Base-by-base conservation (phyloP, 2,888 invertebrate genomes). In the Aphidoletes aphidimyza region DNA sequence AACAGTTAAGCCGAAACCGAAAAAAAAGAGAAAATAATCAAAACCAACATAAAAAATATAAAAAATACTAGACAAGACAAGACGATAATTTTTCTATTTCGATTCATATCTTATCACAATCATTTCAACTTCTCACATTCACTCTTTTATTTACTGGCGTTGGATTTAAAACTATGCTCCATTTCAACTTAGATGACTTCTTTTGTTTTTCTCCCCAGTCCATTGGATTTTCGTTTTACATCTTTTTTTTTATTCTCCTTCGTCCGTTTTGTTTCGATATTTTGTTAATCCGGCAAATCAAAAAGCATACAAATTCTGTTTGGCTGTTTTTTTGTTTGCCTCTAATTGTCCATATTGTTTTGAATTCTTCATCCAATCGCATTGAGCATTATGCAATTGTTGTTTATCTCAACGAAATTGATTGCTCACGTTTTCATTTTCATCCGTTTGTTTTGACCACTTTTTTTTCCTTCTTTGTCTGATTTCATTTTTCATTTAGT, bases 31-130 rank as follows among this genome's bases (percentile, higher is more conserved):
- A 1, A 69, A 0, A 30, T 9, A 1, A 78, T 34, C 36, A 39
- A 85, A 17, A 30, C 14, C 30, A 84, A 85, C 84, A 83, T n/a
- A 83, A 85, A 87, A 85, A 87, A 87, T 87, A 37, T n/a, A 49
- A 47, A 83, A 85, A 84, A 84, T 6, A 30, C 30, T 11, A 69
- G 34, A 69, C 69, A 2, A 69, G 69, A 69, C 69, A 0, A 69
- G 69, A 69, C 30, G 9, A 30, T 30, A 69, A 22, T 11, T 69
- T 30, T 69, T 69, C 34, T 30, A 30, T 34, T 69, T 69, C 54
- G 30, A 69, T 30, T 69, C n/a, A 19, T 30, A 30, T 30, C 3
- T 11, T 30, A 69, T 69, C 69, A 69, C 69, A 34, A 69, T 69
- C 11, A 69, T 69, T 69, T 69, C 69, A 34, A 69, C 34, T 30